These are phyloP conservation scores for Pachliopta kotzebuea DNA, from an alignment of 2,888 invertebrate genomes.

Conservation along the genomic window DNA sequence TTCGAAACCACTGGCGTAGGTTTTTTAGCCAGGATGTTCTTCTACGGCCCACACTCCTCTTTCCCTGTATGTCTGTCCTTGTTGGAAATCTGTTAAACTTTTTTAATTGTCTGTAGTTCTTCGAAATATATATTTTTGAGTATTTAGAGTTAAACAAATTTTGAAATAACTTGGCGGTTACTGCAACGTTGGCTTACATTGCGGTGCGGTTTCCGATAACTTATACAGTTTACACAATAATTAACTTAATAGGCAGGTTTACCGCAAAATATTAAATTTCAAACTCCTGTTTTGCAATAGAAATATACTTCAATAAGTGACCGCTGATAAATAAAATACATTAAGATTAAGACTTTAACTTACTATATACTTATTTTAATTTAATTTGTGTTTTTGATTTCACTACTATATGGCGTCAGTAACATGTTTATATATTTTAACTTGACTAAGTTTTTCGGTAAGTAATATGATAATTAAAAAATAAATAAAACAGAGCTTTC, in stretches of 20 bases:
- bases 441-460: neutral
- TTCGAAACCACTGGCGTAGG: too few relatives aligned
- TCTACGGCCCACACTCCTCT: too few relatives aligned
- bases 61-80: too few relatives aligned
- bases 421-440: neutral
- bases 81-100: neutral
- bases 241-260: conserved; percentile 11
- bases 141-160: neutral
- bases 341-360: neutral
- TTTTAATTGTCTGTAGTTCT: neutral
- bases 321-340: neutral
- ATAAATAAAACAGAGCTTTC: too few relatives aligned
- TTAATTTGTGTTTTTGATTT: neutral
- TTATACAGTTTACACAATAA: conserved; percentile 22
- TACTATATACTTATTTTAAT: neutral
- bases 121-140: neutral
- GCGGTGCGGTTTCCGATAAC: conserved; percentile 26
- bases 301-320: neutral
- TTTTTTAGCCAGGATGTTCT: too few relatives aligned
- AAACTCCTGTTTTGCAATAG: conserved; percentile 10
- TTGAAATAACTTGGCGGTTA: neutral
- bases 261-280: conserved; percentile 22
- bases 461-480: too few relatives aligned
- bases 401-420: neutral
- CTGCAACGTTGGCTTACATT: conserved; percentile 5